Evolutionary conservation across 2,113 vertebrate species (phyloP).

Genomic region (Aleadryas rufinucha): DNA sequence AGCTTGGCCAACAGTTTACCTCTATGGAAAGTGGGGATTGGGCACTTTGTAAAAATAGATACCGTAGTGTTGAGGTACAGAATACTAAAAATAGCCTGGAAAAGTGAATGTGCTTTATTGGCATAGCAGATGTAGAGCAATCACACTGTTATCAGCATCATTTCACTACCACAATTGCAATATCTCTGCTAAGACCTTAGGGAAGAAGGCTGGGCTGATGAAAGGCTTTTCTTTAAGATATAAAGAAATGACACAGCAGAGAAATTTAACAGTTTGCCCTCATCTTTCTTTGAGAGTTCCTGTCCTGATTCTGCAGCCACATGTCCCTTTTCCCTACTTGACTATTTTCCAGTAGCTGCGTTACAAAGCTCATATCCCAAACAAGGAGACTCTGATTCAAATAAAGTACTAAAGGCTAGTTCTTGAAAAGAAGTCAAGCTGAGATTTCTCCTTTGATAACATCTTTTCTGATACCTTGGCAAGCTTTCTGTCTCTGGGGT

Average conservation of each 20-base stretch:
- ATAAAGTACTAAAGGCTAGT: background rate
- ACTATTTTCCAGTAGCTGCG: conserved; percentile 27
- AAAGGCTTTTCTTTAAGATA: background rate
- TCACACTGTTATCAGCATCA: background rate
- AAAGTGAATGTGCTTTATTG: background rate
- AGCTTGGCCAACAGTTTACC: background rate
- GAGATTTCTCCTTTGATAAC: conserved; percentile 23
- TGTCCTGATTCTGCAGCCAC: background rate
- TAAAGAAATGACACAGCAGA: background rate
- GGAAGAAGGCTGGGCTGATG: background rate
- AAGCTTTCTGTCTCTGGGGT: background rate
- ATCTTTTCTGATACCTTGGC: background rate
- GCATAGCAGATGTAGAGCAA: background rate
- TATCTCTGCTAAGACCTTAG: background rate
- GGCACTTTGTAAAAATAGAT: background rate
- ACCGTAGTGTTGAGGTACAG: background rate
- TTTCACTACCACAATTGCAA: background rate
- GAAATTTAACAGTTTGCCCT: background rate
- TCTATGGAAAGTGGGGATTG: background rate
- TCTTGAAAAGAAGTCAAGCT: conserved; percentile 30
- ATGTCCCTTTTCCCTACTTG: background rate
- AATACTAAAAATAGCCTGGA: background rate
- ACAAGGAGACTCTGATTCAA: background rate
- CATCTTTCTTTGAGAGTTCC: conserved; percentile 1
- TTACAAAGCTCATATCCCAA: background rate